Evolutionary conservation across 2,113 vertebrate species (phyloP), one percentile per base, ranked within the genome.

Genomic region (Myiagra hebetior): DNA sequence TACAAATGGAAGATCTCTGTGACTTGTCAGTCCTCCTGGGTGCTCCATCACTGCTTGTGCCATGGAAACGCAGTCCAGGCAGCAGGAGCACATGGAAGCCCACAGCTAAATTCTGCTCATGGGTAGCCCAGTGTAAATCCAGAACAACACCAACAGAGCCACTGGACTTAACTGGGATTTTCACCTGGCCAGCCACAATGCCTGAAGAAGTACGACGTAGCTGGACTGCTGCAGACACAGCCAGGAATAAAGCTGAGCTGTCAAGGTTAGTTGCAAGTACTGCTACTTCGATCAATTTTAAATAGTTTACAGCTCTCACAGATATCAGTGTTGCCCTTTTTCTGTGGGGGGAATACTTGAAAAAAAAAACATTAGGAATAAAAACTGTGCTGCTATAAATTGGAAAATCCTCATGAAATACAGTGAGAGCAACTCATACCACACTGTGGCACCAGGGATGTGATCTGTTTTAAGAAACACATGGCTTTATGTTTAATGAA

Each of bases 401-500:
- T 81, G 87, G 68, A 92, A 89, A 87, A 39, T 8, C 24, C 24
- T 84, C 35, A 59, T 69, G 69, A 84, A 96, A 85, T 72, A 78
- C 59, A 87, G 88, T 9, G 62, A 64, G 52, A 92, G 67, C 62
- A 89, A 81, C 69, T 56, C 49, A 73, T 63, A 83, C 52, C 14
- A 30, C 50, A 37, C 62, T 4, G 12, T 86, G 75, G 91, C 87
- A 94, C 79, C 47, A 77, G 82, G 60, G 83, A 76, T 94, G 80
- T 74, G 82, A 87, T 96, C 94, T 95, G 91, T 80, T 93, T 94
- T 77, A 85, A 60, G 72, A 88, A 95, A 91, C 90, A 96, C 86
- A 87, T 91, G 93, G 95, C 91, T 93, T 86, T 84, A 62, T 70
- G 73, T 79, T 90, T 96, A 95, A 96, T 86, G 92, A 90, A 96